Evolutionary conservation across 2,113 vertebrate genomes (phyloP), one percentile per base, ranked within the genome.

Genomic region (Lichenostomus cassidix): DNA sequence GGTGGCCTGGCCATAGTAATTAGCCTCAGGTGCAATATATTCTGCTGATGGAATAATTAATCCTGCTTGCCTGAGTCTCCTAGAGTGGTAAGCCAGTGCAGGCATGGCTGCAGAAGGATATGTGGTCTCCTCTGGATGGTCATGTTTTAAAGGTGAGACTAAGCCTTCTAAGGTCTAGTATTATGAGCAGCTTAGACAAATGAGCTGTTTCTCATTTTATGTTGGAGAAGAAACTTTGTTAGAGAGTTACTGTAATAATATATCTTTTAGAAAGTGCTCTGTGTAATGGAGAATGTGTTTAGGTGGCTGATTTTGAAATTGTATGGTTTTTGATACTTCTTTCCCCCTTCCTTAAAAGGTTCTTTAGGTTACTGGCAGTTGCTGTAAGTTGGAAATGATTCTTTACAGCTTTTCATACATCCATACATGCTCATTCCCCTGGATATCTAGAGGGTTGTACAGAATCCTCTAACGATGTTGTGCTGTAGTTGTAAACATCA

Each of bases 11-110:
- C 39, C 23, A 12, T 33, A 55, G 82, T 29, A 53, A 17, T 27
- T 62, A 80, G 25, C 81, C 60, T 95, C 41, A 60, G 56, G 58
- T 76, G 42, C 19, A 41, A 58, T 17, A 2, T 25, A 23, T 56
- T 13, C 67, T 71, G 81, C 47, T 79, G 74, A 87, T 79, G 42
- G 46, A 62, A 52, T 73, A 68, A 75, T 79, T 71, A 87, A 69
- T 74, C 31, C 50, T 22, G 15, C 52, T 46, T 65, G 16, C 68
- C 22, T 50, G 14, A 10, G 3, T 22, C 35, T 78, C 11, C 24
- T 16, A 24, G 35, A 74, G 33, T 42, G 50, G 47, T 50, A 67
- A 90, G 74, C 12, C 22, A 88, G 31, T 13, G 11, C 7, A 55
- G 29, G 55, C 2, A 31, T 33, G 8, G 52, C 21, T 84, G 23